These are phyloP conservation scores for Actinopyga echinites DNA, from an alignment of 53 echinoderm and acorn worm species.

Conservation along the genomic window DNA sequence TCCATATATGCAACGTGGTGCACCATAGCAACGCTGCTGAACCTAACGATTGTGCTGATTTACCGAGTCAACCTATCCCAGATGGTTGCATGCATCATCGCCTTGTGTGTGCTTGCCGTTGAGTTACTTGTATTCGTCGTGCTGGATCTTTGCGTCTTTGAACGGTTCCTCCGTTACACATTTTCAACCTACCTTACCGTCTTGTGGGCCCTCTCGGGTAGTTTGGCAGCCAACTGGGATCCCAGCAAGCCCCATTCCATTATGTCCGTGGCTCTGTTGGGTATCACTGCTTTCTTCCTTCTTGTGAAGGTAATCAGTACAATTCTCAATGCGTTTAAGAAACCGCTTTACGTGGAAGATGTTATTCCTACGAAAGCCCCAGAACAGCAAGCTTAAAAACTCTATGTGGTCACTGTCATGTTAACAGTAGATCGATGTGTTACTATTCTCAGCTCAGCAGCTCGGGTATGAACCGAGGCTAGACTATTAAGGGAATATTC, in stretches of 20 bases:
- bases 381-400: background rate
- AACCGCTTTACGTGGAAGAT: constrained; percentile 15
- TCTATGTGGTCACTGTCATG: background rate
- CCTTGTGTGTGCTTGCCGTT: constrained; percentile 55
- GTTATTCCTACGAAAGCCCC: background rate
- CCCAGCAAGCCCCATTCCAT: constrained; percentile 37
- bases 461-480: too few relatives aligned
- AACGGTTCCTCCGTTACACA: constrained; percentile 76
- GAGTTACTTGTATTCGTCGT: constrained; percentile 64
- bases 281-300: constrained; percentile 5
- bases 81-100: constrained; percentile 43
- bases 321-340: background rate
- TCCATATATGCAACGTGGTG: constrained; percentile 64
- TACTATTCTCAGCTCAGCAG: too few relatives aligned
- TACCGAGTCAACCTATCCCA: constrained; percentile 61
- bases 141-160: constrained; percentile 67
- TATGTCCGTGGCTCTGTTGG: constrained; percentile 45
- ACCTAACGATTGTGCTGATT: constrained; percentile 44
- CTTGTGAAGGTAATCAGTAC: constrained; percentile 35
- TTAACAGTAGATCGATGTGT: background rate
- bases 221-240: constrained; percentile 51
- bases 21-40: constrained; percentile 62
- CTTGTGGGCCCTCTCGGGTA: constrained; percentile 67
- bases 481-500: too few relatives aligned
- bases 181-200: constrained; percentile 65